Evolutionary conservation across 2,113 vertebrate species (phyloP).

Genomic region (Gallinago undulata): DNA sequence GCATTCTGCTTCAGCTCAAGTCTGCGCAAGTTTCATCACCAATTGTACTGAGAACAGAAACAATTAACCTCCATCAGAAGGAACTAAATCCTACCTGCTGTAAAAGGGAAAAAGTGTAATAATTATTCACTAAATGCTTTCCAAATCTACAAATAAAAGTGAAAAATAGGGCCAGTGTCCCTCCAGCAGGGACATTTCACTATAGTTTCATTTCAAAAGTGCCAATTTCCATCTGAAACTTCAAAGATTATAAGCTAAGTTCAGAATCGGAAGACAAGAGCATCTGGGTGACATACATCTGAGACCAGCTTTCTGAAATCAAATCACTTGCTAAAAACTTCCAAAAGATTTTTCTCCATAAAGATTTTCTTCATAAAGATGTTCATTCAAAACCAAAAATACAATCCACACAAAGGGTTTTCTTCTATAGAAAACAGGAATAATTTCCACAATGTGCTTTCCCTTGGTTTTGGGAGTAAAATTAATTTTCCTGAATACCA

Average conservation of each 20-base stretch:
- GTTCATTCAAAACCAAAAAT: neutral
- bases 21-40: neutral
- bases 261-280: neutral
- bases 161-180: neutral
- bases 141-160: neutral
- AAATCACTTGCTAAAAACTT: neutral
- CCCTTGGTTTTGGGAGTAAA: neutral
- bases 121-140: neutral
- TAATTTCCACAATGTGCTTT: neutral
- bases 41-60: neutral
- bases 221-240: neutral
- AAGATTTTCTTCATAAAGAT: neutral
- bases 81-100: neutral
- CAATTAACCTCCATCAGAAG: neutral
- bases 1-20: neutral
- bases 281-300: neutral
- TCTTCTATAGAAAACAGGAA: neutral
- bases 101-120: neutral
- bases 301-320: neutral
- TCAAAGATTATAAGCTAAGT: neutral
- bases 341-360: neutral
- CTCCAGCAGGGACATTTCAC: neutral
- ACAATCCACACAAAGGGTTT: neutral
- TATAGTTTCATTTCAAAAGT: neutral
- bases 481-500: neutral